phyloP scores from a whole-genome alignment of 53 echinoderm and acorn worm species.

The Paelopatides confundens region DNA sequence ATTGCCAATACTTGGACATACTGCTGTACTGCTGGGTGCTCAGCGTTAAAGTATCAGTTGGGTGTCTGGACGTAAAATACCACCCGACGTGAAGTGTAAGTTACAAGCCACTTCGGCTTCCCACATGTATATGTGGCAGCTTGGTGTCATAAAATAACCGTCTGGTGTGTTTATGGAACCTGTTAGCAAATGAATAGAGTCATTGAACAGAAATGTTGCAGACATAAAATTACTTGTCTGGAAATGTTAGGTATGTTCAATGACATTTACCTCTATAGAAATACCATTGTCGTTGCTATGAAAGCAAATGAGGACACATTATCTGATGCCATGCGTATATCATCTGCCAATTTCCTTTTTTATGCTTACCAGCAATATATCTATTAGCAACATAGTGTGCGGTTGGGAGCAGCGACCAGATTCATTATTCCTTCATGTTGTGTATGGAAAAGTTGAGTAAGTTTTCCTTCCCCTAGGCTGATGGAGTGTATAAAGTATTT shows the following conservation, averaged over 20 bases:
- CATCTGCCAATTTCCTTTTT: conserved; percentile 37
- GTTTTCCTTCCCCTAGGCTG: conserved; percentile 38
- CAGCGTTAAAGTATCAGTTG: too few relatives aligned
- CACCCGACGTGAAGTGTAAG: too few relatives aligned
- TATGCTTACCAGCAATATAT: conserved; percentile 49
- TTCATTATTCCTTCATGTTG: conserved; percentile 60
- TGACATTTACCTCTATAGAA: conserved; percentile 25
- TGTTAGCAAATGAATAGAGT: not conserved
- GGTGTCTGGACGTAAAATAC: too few relatives aligned
- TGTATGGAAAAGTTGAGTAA: conserved; percentile 49
- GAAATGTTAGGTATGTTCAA: conserved; percentile 8
- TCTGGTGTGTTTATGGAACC: conserved; percentile 58
- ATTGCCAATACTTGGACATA: too few relatives aligned
- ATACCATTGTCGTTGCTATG: conserved; percentile 58
- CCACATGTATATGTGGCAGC: too few relatives aligned
- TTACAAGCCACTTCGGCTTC: too few relatives aligned
- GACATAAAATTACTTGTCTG: not conserved
- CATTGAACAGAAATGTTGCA: conserved; percentile 8
- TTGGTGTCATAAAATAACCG: not conserved
- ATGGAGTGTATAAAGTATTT: conserved; percentile 11
- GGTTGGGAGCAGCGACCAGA: conserved; percentile 29
- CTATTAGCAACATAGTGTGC: conserved; percentile 65
- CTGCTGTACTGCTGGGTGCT: too few relatives aligned
- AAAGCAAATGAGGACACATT: conserved; percentile 49
- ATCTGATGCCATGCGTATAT: conserved; percentile 23